These are phyloP conservation scores for Chunga burmeisteri DNA, from an alignment of 2,113 vertebrate species.

Conservation along the genomic window DNA sequence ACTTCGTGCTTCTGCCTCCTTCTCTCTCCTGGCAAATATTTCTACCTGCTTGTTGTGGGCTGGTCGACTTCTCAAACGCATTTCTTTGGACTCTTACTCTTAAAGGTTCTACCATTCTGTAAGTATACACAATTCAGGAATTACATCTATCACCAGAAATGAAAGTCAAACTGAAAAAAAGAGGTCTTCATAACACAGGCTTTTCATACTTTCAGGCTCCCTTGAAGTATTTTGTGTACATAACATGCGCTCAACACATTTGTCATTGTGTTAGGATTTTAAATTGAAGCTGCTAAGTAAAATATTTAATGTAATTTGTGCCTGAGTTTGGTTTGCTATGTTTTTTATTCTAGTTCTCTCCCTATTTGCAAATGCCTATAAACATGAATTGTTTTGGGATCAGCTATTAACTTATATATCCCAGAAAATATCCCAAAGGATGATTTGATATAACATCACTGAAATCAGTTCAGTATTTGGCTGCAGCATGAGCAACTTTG, in stretches of 20 bases:
- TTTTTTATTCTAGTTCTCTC: neutral
- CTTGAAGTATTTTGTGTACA: neutral
- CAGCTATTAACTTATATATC: neutral
- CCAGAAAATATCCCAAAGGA: neutral
- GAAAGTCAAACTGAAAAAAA: neutral
- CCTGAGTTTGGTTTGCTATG: neutral
- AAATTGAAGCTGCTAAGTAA: neutral
- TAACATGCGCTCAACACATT: neutral
- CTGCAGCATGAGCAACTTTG: neutral
- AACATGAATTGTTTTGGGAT: neutral
- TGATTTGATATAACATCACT: neutral
- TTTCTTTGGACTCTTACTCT: neutral
- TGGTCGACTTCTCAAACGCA: neutral
- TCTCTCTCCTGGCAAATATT: neutral
- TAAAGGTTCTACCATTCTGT: neutral
- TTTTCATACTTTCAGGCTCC: neutral
- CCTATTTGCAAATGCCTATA: neutral
- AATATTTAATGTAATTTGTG: neutral
- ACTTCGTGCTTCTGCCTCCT: neutral
- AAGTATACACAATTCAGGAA: neutral
- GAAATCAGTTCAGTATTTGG: neutral
- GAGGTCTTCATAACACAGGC: neutral
- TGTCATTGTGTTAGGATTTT: neutral
- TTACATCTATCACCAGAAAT: neutral
- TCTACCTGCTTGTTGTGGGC: neutral